Conservation (phyloP, 2,888 invertebrate species). For the Rhingia rostrata region DNA sequence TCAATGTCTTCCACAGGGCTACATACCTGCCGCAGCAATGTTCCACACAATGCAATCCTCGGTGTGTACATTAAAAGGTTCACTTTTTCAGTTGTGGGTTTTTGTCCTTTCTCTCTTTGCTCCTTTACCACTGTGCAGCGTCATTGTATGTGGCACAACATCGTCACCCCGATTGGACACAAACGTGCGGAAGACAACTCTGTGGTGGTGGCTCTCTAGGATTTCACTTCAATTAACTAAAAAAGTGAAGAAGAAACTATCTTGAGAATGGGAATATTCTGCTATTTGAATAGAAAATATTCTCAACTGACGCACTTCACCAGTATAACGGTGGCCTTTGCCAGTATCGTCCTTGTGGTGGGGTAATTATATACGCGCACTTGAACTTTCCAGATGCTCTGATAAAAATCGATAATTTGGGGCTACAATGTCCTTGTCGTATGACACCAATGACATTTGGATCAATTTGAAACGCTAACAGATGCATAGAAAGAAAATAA, state of each 20-base stretch:
- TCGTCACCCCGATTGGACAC: conserved; percentile 5
- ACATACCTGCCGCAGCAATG: not conserved
- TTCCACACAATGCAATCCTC: not conserved
- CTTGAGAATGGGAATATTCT: conserved; percentile 18
- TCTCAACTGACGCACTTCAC: conserved; percentile 35
- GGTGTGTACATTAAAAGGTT: conserved; percentile 4
- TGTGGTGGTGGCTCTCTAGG: conserved; percentile 22
- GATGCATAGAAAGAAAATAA: conserved; percentile 1
- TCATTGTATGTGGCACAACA: not conserved
- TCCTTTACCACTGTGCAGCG: conserved; percentile 3
- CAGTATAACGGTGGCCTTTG: conserved; percentile 7
- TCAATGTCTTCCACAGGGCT: conserved; percentile 25
- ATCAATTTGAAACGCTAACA: conserved; percentile 29
- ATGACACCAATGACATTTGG: not conserved
- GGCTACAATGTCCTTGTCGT: conserved; percentile 36
- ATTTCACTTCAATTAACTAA: conserved; percentile 62
- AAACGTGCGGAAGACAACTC: conserved; percentile 14
- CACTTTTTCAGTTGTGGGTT: conserved; percentile 11
- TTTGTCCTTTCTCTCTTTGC: conserved; percentile 14
- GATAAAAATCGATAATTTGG: conserved; percentile 51
- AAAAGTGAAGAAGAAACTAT: conserved; percentile 43
- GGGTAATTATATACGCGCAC: conserved; percentile 42
- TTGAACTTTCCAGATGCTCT: conserved; percentile 49
- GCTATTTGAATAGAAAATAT: conserved; percentile 1
- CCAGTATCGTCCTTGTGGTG: conserved; percentile 34